Evolutionary conservation across 2,113 vertebrate species (phyloP).

Genomic region (Myxocyprinus asiaticus): DNA sequence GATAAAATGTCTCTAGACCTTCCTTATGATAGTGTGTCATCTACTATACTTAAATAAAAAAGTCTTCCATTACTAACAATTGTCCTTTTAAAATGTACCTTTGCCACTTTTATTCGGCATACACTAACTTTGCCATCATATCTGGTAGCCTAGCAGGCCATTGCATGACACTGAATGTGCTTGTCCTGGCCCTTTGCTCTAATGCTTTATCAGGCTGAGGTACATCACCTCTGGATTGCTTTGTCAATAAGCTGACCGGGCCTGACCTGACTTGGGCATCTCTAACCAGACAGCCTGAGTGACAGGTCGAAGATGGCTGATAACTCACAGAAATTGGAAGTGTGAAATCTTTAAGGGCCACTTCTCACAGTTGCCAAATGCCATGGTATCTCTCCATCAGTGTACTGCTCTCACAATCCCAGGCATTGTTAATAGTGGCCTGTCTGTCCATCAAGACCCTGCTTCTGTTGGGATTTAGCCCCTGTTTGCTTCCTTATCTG

Average conservation of each 20-base stretch:
- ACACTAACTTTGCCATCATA: slow-evolving; percentile 29
- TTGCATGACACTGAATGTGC: slow-evolving; percentile 57
- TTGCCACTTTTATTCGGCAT: neutral
- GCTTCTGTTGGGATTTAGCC: slow-evolving; percentile 87
- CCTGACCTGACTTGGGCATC: slow-evolving; percentile 82
- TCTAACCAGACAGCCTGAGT: slow-evolving; percentile 82
- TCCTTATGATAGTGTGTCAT: no score
- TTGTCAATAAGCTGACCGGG: slow-evolving; percentile 92
- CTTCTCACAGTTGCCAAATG: slow-evolving; percentile 93
- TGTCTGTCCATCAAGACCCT: slow-evolving; percentile 91
- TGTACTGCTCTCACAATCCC: slow-evolving; percentile 89
- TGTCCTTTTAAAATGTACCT: no score
- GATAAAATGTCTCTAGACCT: no score
- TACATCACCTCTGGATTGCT: slow-evolving; percentile 92
- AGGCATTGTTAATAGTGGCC: slow-evolving; percentile 92
- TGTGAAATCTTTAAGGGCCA: slow-evolving; percentile 98
- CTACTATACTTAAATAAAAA: no score
- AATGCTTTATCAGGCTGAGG: slow-evolving; percentile 87
- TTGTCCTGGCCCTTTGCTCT: slow-evolving; percentile 64
- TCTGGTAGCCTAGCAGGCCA: slow-evolving; percentile 36
- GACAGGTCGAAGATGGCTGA: slow-evolving; percentile 95
- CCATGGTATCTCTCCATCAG: slow-evolving; percentile 97
- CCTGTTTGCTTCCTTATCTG: slow-evolving; percentile 89
- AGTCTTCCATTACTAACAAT: no score
- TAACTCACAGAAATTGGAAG: slow-evolving; percentile 99